phyloP scores from a whole-genome alignment of 2,113 vertebrate genomes.

The Rhodinocichla rosea region DNA sequence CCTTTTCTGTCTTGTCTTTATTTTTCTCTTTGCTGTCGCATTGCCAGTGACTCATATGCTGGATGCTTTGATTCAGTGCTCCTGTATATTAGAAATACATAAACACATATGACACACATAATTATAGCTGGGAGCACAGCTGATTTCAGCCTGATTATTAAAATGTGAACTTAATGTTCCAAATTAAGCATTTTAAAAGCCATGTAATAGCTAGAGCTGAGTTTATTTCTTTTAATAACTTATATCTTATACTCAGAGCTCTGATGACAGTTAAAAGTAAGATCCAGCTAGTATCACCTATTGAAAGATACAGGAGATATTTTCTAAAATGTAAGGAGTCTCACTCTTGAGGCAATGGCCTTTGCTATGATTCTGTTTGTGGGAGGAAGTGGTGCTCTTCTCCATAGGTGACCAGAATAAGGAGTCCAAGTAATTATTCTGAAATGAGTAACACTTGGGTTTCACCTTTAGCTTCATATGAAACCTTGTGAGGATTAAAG shows the following conservation, averaged over 20 bases:
- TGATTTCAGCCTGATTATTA: background rate
- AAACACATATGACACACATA: background rate
- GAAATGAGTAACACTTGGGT: background rate
- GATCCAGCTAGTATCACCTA: background rate
- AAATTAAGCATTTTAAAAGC: conserved; percentile 4
- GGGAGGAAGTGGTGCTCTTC: background rate
- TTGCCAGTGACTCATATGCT: conserved; percentile 1
- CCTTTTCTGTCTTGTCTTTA: background rate
- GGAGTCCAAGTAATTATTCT: background rate
- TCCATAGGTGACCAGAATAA: background rate
- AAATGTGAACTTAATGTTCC: background rate
- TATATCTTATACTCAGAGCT: background rate
- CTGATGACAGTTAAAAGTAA: background rate
- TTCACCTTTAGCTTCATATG: background rate
- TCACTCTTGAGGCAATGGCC: background rate
- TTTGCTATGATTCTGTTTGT: background rate
- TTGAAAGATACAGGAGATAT: background rate
- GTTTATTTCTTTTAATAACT: conserved; percentile 16
- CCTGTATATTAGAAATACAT: background rate
- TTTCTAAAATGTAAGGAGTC: background rate
- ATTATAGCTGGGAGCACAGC: conserved; percentile 9
- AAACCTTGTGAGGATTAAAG: background rate
- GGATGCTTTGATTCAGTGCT: conserved; percentile 4
- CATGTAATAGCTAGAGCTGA: background rate
- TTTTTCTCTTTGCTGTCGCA: background rate